Evolutionary conservation across 2,888 invertebrate genomes (phyloP), one percentile per base, ranked within the genome.

Genomic region (Polydrusus cervinus): DNA sequence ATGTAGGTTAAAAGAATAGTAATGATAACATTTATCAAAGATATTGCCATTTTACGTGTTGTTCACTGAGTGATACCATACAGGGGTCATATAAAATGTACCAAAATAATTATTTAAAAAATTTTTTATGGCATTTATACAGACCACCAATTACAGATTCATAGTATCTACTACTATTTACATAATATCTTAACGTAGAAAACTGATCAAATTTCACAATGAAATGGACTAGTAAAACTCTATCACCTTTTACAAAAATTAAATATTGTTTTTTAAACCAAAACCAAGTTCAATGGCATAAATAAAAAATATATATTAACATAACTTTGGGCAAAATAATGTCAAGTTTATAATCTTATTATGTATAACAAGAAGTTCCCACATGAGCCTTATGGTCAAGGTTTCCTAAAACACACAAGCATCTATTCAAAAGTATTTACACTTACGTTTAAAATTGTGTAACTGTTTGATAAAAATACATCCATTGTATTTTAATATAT

Each of bases 311-410:
- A 18, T 34, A 55, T 53, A 66, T 30, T 66, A 34, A n/a, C 53
- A 47, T 53, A 18, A 40, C 40, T 67, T 25, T 67, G 20, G 16
- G 1, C 47, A 43, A 68, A 75, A 70, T 75, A 70, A 75, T 75
- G 74, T 71, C 74, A 75, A 75, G 74, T 75, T 75, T 75, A 70
- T 14, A 66, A 10, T 49, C 30, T 14, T 55, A 67, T 60, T 60
- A 60, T 60, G n/a, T 16, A 11, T 2, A 49, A 47, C 47, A 66
- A 66, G 14, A 40, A 40, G 30, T 67, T 67, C 67, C 30, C 67
- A 67, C 43, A 67, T 40, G 20, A 62, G 25, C 47, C 18, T 55
- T 53, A 67, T 53, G 67, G 53, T 67, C 67, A 67, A 67, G 67
- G 55, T 51, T 69, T n/a, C 20, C 14, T 14, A 40, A 53, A 34